Evolutionary conservation across 2,888 invertebrate species (phyloP), one percentile per base, ranked within the genome.

Genomic region (Cremastobaeus sp.): DNA sequence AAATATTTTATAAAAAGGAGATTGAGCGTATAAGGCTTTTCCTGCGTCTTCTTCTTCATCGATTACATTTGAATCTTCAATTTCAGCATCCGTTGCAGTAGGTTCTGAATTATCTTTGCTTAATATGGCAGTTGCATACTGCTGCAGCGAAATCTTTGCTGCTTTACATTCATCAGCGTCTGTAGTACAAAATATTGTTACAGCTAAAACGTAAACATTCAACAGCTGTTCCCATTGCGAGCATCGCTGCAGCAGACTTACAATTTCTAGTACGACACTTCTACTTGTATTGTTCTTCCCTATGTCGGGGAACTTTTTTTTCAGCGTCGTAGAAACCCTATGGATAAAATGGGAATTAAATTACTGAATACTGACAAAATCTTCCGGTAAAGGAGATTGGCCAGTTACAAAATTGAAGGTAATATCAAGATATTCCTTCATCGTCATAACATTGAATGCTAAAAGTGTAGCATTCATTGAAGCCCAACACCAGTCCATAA

Each of bases 401-500:
- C 18, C 15, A 5, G 3, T 32, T 3, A 18, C 37, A 32, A 20
- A 45, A 37, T 65, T n/a, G 4, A 8, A 54, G 2, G 65, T 65
- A 8, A 25, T 8, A 5, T 35, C 1, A 2, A 65, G 21, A n/a
- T 55, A 65, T 5, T 25, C 20, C n/a, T n/a, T 6, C 5, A 32
- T 11, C 3, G 3, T 11, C 34, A 32, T 32, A 11, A 5, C 9
- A 11, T 32, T n/a, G 34, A 32, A 32, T 5, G 11, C 34, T 11
- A 6, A n/a, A n/a, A 32, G 3, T 3, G 34, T 32, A 3, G 37
- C 54, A 39, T 47, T 55, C 55, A 65, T 65, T 0, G 47, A 43
- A 1, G 66, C 37, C 66, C 55, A 55, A 12, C 66, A 68, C 57
- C 57, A 68, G 12, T 68, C 66, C 25, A 28, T 34, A 0, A 68